Evolutionary conservation across 2,113 vertebrate species (phyloP).

Genomic region (Strix uralensis): DNA sequence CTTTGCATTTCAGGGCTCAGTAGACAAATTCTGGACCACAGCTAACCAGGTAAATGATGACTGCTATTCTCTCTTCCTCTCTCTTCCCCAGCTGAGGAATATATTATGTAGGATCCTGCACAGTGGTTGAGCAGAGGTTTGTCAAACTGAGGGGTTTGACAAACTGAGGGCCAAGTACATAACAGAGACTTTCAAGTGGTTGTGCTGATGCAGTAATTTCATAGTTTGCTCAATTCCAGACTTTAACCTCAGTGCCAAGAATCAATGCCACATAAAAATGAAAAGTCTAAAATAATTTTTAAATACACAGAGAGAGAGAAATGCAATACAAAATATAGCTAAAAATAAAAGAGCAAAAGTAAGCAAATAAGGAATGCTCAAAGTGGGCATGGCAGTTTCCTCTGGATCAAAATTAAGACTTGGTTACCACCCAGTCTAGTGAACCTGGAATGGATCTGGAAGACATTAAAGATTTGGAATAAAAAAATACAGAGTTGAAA

Average conservation of each 20-base stretch:
- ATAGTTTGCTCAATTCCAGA: constrained; percentile 1
- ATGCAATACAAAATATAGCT: background rate
- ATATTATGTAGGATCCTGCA: background rate
- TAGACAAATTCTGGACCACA: background rate
- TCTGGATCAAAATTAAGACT: constrained; percentile 16
- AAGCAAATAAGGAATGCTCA: constrained; percentile 22
- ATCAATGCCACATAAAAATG: constrained; percentile 13
- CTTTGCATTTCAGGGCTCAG: background rate
- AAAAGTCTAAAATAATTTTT: constrained; percentile 11
- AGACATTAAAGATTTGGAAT: constrained; percentile 31
- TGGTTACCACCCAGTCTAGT: constrained; percentile 11
- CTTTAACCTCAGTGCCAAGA: constrained; percentile 21
- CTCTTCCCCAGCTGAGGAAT: background rate
- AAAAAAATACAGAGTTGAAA: constrained; percentile 6
- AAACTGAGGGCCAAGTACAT: background rate
- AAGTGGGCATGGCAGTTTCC: constrained; percentile 3
- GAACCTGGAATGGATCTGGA: constrained; percentile 47
- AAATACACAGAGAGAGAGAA: background rate
- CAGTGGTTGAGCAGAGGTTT: background rate
- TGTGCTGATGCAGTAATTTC: constrained; percentile 27
- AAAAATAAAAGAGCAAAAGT: constrained; percentile 45
- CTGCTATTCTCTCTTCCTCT: background rate
- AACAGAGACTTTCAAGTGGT: constrained; percentile 17
- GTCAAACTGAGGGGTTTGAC: background rate
- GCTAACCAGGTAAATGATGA: background rate